These are phyloP conservation scores for Tipula unca DNA, from an alignment of 2,888 invertebrate species.

Conservation along the genomic window DNA sequence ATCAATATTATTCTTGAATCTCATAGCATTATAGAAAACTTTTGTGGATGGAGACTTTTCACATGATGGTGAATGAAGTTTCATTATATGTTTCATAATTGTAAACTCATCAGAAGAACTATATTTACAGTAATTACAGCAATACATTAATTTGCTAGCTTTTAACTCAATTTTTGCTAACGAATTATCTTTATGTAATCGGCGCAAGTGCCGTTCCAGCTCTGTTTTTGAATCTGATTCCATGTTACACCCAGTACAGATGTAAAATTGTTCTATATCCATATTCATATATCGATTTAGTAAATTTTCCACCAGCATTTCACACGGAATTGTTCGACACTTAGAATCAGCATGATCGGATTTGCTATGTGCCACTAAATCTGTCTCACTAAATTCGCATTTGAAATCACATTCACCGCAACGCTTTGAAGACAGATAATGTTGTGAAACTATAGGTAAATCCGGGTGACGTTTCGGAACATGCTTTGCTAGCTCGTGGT, in stretches of 20 bases:
- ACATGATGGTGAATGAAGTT: not conserved
- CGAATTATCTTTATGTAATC: not conserved
- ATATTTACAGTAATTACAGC: not conserved
- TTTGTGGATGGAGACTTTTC: not conserved
- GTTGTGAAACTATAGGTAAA: not conserved
- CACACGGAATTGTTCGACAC: not conserved
- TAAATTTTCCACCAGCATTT: not conserved
- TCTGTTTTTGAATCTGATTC: not conserved
- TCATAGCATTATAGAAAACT: not conserved
- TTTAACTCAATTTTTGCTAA: not conserved
- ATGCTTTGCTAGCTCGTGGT: not conserved
- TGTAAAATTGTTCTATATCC: not conserved
- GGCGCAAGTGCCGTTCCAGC: not conserved
- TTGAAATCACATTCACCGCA: slow-evolving; percentile 16
- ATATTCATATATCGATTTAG: not conserved
- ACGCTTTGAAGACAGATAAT: not conserved
- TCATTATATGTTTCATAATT: not conserved
- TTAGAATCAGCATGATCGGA: not conserved
- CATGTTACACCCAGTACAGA: not conserved
- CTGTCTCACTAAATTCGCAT: not conserved
- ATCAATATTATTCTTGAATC: not conserved
- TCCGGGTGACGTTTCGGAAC: not conserved
- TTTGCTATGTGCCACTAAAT: not conserved
- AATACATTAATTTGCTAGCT: not conserved
- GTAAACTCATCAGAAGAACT: not conserved